Evolutionary conservation across 23 tunicate species (phyloP), one percentile per base, ranked within the genome.

Genomic region (Aplidium turbinatum): DNA sequence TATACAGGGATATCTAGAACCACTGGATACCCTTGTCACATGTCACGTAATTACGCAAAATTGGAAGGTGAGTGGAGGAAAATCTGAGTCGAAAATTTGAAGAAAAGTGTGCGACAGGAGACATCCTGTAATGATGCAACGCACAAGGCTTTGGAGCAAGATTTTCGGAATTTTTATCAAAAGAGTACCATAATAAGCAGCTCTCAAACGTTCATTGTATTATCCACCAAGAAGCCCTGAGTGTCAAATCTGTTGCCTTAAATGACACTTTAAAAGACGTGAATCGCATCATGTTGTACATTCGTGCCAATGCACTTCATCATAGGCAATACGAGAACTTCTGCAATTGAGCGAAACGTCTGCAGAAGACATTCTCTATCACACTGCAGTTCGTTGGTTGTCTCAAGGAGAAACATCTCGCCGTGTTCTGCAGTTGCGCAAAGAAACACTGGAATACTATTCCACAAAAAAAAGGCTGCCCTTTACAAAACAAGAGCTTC

Each of bases 221-320:
- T 4, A 75, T 57, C 65, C 80, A 75, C 80, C 80, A 75, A 68
- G 80, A 75, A 75, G 80, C 68, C 11, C 70, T 77, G 26, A 62
- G 82, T 77, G 72, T 60, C 82, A 77, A 63, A 42, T 77, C 82
- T 47, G 82, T 77, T 46, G 40, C 72, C 38, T 62, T 77, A 63
- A 77, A 63, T 45, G 48, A 42, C 58, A 47, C 63, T 77, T 48
- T 63, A 24, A 77, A 77, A 2, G 82, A 77, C 40, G 72, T 63
- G 45, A 77, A 77, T 62, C 36, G 58, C 34, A 77, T 77, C 55
- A 69, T 69, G 2, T 5, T 69, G 46, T 69, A 3, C 57, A 42
- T 69, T 69, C 75, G 75, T 1, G 30, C 75, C 42, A 42, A 69
- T 46, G 75, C 75, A 42, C 75, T 69, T 69, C 75, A 69, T 69